Percentiles rank a stretch among this genome's conserved stretches.
Evolutionary conservation across 2,888 invertebrate species (phyloP).

Genomic region (Eubasilissa splendida): DNA sequence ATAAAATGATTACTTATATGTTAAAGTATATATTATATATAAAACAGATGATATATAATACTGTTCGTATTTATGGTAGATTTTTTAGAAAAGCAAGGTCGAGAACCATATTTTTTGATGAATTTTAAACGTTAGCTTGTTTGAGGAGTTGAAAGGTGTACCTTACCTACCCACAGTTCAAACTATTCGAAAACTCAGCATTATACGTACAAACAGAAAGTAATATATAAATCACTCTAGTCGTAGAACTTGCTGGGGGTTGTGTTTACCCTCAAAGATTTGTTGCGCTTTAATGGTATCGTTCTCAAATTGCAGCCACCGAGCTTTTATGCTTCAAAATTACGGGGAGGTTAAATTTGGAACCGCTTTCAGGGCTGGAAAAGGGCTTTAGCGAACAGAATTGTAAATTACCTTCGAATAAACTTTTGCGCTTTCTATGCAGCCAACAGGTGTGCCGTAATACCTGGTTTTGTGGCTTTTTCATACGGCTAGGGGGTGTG

Average conservation of each 20-base stretch:
- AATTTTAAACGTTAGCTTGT: no score
- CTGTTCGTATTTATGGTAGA: no score
- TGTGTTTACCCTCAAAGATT: constrained; percentile 15
- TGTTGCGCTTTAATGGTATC: constrained; percentile 24
- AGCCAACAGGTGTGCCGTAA: background rate
- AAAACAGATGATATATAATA: no score
- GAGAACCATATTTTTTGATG: no score
- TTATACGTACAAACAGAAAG: no score
- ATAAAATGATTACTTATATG: no score
- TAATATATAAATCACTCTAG: background rate
- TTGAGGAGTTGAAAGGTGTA: no score
- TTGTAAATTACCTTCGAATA: constrained; percentile 35
- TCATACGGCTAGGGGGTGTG: background rate
- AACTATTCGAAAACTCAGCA: no score
- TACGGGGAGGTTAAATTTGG: constrained; percentile 23
- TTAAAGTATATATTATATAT: no score
- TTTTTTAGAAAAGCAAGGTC: no score
- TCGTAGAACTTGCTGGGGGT: background rate
- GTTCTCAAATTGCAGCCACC: constrained; percentile 9
- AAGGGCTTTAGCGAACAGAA: constrained; percentile 22
- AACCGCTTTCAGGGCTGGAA: constrained; percentile 6
- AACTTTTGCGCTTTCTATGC: constrained; percentile 2
- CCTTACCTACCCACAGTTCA: no score
- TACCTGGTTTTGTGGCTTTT: background rate
- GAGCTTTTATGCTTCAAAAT: constrained; percentile 17